phyloP scores from a whole-genome alignment of 2,888 invertebrate genomes.

The Aricia artaxerxes region DNA sequence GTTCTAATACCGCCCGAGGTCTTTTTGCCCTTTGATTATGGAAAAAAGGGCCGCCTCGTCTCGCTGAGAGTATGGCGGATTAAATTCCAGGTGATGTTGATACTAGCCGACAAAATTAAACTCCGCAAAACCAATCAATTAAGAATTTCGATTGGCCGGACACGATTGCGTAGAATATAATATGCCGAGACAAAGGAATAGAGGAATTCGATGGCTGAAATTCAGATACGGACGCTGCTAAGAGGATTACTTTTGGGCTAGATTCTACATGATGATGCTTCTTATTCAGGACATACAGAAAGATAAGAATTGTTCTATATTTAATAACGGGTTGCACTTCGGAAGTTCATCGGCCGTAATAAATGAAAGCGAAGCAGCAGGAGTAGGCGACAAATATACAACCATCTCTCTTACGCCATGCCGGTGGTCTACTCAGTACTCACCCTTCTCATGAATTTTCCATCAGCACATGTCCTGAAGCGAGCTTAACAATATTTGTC shows the following conservation, averaged over 20 bases:
- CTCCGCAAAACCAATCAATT: not conserved
- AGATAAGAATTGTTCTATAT: too few species aligned
- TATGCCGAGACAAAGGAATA: not conserved
- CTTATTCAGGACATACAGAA: too few species aligned
- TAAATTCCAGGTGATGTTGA: not conserved
- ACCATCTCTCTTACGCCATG: too few species aligned
- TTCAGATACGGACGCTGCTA: not conserved
- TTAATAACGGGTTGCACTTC: too few species aligned
- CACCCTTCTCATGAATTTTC: too few species aligned
- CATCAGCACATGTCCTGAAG: too few species aligned
- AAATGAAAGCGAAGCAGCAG: too few species aligned
- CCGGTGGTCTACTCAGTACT: too few species aligned
- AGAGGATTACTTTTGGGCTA: not conserved
- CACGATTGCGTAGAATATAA: not conserved
- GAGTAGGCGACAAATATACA: too few species aligned
- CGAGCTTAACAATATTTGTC: too few species aligned
- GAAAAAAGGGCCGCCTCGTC: conserved; percentile 61
- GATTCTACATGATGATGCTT: not conserved
- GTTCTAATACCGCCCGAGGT: conserved; percentile 60
- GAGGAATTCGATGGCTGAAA: not conserved
- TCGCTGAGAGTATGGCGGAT: conserved; percentile 51
- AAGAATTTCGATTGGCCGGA: conserved; percentile 8
- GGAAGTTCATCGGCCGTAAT: too few species aligned
- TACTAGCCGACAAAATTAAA: not conserved
- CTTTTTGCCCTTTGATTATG: conserved; percentile 63